Conservation (phyloP, 2,888 invertebrate species). For the Phengaris arion region DNA sequence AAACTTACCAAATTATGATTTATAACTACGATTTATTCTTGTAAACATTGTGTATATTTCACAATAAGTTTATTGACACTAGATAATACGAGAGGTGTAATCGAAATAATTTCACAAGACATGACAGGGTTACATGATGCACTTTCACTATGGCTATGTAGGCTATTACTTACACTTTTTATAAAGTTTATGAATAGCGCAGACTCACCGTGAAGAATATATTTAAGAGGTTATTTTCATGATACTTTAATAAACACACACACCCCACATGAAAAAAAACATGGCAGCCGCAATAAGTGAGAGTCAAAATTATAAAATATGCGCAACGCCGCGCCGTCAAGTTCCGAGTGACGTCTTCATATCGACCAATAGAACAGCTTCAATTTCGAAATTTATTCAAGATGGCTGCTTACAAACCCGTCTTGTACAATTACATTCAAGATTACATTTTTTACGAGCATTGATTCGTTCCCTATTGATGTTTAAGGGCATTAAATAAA, state of each 20-base stretch:
- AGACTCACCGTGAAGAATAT: constrained; percentile 71
- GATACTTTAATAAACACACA: constrained; percentile 66
- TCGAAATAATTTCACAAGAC: constrained; percentile 77
- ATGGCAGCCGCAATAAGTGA: constrained; percentile 82
- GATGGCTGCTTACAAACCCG: constrained; percentile 58
- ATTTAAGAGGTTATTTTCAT: constrained; percentile 72
- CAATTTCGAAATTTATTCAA: constrained; percentile 59
- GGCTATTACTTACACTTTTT: constrained; percentile 54
- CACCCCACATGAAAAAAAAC: constrained; percentile 88
- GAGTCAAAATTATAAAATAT: constrained; percentile 69
- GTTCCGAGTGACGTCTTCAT: constrained; percentile 64
- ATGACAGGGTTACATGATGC: constrained; percentile 76
- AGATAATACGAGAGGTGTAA: constrained; percentile 50
- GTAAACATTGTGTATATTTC: constrained; percentile 33
- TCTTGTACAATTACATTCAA: constrained; percentile 49
- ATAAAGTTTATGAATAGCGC: constrained; percentile 47
- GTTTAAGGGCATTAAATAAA: constrained; percentile 37
- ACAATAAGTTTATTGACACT: constrained; percentile 42
- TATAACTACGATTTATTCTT: constrained; percentile 48
- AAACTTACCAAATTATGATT: constrained; percentile 24
- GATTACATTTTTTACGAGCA: constrained; percentile 48
- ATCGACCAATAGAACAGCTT: constrained; percentile 61
- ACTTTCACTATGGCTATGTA: constrained; percentile 74
- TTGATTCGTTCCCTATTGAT: constrained; percentile 57
- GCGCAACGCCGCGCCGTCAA: constrained; percentile 74